phyloP scores from a whole-genome alignment of 1,140 invertebrate species.

The Trypoxylus dichotomus region DNA sequence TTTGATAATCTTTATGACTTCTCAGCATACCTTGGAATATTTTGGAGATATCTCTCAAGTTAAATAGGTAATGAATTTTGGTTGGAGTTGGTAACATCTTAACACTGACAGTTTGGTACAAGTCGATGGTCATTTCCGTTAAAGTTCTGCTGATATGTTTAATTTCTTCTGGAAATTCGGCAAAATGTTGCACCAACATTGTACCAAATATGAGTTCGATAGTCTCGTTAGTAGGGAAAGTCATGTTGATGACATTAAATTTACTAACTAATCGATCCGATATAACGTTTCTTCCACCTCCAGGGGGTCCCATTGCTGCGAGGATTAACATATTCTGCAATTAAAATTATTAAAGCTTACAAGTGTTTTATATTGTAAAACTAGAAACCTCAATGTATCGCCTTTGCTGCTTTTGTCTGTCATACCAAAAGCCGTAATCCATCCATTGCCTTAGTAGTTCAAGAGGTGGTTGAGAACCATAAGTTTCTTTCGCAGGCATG shows the following conservation, averaged over 20 bases:
- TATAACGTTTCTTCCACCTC: slow-evolving; percentile 76
- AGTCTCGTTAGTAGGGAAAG: slow-evolving; percentile 75
- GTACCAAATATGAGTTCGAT: slow-evolving; percentile 79
- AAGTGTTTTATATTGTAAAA: neutral
- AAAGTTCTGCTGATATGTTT: slow-evolving; percentile 62
- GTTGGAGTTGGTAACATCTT: slow-evolving; percentile 82
- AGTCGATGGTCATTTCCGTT: slow-evolving; percentile 69
- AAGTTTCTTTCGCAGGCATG: slow-evolving; percentile 85
- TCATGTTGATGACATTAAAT: slow-evolving; percentile 82
- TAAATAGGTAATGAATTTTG: slow-evolving; percentile 89
- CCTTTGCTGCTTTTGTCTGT: slow-evolving; percentile 70
- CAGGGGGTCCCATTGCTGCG: slow-evolving; percentile 78
- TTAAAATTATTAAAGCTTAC: slow-evolving; percentile 22
- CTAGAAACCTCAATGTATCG: slow-evolving; percentile 66
- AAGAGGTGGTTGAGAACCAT: slow-evolving; percentile 82
- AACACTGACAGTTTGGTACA: slow-evolving; percentile 70
- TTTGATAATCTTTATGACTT: slow-evolving; percentile 73
- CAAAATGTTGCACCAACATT: slow-evolving; percentile 78
- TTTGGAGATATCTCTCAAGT: slow-evolving; percentile 83
- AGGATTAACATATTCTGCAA: slow-evolving; percentile 74
- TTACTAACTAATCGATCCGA: slow-evolving; percentile 73
- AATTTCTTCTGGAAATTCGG: slow-evolving; percentile 76
- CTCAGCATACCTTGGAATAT: slow-evolving; percentile 73
- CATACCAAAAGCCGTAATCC: slow-evolving; percentile 87
- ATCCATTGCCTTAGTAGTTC: slow-evolving; percentile 84